Base-by-base conservation (phyloP, 92 coral and sea anemone species). In the Porites evermanni region DNA sequence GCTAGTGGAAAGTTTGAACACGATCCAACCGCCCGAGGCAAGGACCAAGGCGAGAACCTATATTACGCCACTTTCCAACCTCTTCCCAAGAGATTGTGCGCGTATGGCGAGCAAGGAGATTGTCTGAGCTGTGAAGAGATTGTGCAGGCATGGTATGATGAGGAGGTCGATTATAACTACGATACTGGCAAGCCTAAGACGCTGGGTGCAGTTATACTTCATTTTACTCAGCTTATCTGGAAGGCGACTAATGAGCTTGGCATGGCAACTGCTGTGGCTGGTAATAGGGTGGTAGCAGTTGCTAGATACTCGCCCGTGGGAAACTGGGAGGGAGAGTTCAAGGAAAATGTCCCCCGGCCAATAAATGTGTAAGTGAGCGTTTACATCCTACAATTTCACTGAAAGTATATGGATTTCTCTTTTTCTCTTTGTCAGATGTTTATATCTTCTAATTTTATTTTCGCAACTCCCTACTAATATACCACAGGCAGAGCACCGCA, bases 161-260 rank as follows among this genome's bases (percentile, higher is more conserved):
- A 92, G 70, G 80, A 88, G n/a, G 65, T 0, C 4, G 90, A 92
- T 74, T 92, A 89, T 47, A 72, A 79, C 61, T 92, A 84, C 86
- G 12, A 32, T 8, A 82, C 75, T 53, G 95, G 90, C 21, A 44
- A 52, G 21, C 82, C 92, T 7, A 92, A 89, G 75, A 51, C 32
- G 5, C 47, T 56, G 2, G 64, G 9, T 32, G 77, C 70, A 12
- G 88, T 77, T 2, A 76, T 85, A 7, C 7, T 26, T 1, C 95
- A 92, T 53, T 92, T 92, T 75, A 92, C 95, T 24, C 95, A 89
- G 58, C 82, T 89, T 12, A 88, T 92, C 2, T 92, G 95, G 95
- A 88, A 80, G 64, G 92, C 63, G 23, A 85, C 81, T 38, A 92
- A 50, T 2, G 88, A 89, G 60, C 12, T 92, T 32, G 95, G 95